phyloP scores from a whole-genome alignment of 2,797 vertebrate species.

The Aplochiton taeniatus region DNA sequence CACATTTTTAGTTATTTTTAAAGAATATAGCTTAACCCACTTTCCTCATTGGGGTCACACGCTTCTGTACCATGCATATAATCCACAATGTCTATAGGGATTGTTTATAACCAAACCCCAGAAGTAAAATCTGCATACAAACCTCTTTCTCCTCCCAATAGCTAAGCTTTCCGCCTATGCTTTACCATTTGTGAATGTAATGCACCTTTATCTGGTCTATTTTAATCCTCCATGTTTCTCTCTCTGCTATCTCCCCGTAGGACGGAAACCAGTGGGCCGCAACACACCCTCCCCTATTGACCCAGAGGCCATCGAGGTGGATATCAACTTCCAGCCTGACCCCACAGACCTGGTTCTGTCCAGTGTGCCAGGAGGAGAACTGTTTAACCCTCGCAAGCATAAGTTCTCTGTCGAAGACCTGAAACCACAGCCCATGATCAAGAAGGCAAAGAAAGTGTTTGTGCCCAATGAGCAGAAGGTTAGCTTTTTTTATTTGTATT shows the following conservation, averaged over 20 bases:
- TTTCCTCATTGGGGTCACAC: too few species aligned
- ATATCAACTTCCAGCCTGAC: conserved; percentile 92
- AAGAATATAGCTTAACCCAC: too few species aligned
- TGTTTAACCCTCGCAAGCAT: conserved; percentile 95
- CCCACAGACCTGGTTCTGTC: conserved; percentile 94
- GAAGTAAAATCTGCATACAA: too few species aligned
- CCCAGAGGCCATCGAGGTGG: conserved; percentile 86
- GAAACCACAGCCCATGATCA: conserved; percentile 98
- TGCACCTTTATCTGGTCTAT: too few species aligned
- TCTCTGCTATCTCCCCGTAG: not conserved
- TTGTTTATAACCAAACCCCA: too few species aligned
- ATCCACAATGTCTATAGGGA: too few species aligned
- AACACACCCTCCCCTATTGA: conserved; percentile 55
- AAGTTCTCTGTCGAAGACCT: conserved; percentile 93
- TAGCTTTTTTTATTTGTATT: conserved; percentile 21
- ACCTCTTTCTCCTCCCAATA: too few species aligned
- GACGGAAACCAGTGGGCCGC: conserved; percentile 33
- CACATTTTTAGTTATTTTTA: too few species aligned
- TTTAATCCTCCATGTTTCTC: too few species aligned
- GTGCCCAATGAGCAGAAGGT: conserved; percentile 95
- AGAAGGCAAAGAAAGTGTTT: conserved; percentile 97
- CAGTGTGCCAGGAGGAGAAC: conserved; percentile 91
- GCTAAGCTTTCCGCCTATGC: too few species aligned
- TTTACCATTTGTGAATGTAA: too few species aligned
- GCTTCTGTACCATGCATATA: too few species aligned